Base-by-base conservation (phyloP, 2,113 vertebrate genomes). In the Ploceus nigricollis region DNA sequence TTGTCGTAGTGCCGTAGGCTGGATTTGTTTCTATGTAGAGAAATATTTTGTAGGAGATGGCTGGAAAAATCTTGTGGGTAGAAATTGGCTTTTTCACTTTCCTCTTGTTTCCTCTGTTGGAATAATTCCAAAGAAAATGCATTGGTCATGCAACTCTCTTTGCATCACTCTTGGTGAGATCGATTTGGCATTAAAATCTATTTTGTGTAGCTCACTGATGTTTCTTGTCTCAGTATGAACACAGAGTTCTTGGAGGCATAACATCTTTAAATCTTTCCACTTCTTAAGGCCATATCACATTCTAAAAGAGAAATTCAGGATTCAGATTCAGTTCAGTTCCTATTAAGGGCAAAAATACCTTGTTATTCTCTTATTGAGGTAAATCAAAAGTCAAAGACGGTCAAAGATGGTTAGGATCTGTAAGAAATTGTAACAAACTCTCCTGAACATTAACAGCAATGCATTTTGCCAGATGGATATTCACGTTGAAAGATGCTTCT, bases 111-210 rank as follows among this genome's bases (percentile, higher is more conserved):
- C 70, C 21, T 88, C 53, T 90, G 53, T 85, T 96, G 94, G 73
- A 91, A 72, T 94, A 93, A 94, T 93, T 95, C 93, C 87, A 91
- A 96, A 77, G 90, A 79, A 96, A 94, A 97, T 94, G 71, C 78
- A 91, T 89, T 95, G 91, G 93, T 95, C 87, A 63, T 96, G 70
- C 82, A 82, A 83, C 89, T 97, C 73, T 89, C 56, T 94, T 73
- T 96, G 70, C 75, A 73, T 95, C 1, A 17, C 85, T 90, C 78
- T 87, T 93, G 45, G 45, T 93, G 87, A 85, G 94, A 91, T 88
- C 87, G 89, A 96, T 94, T 94, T 96, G 95, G 66, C 84, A 91
- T 96, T 95, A 96, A 94, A 94, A 91, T 90, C 82, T 95, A n/a
- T 95, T 96, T 82, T 95, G 70, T 83, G 57, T 94, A 77, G 70